phyloP scores from a whole-genome alignment of 35 echinoderm and acorn worm genomes.

The Apostichopus californicus region DNA sequence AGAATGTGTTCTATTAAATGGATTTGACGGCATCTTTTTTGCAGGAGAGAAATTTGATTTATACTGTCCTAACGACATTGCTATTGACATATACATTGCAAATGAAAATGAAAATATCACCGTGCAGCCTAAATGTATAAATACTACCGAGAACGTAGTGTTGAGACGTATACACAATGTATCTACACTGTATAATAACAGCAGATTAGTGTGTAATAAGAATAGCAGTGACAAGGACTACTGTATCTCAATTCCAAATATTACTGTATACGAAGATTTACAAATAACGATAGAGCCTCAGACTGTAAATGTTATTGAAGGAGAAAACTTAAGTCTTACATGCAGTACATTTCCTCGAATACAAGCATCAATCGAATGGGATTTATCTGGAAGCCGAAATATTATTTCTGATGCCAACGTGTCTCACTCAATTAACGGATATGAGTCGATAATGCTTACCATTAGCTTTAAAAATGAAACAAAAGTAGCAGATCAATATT shows the following conservation, averaged over 20 bases:
- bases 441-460: background rate
- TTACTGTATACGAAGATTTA: no score
- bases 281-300: no score
- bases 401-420: background rate
- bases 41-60: background rate
- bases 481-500: no score
- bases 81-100: background rate
- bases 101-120: background rate
- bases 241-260: background rate
- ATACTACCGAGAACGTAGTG: background rate
- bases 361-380: background rate
- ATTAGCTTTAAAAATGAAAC: background rate
- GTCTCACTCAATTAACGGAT: background rate
- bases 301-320: background rate
- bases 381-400: background rate
- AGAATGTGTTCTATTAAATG: background rate
- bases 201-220: no score
- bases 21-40: background rate
- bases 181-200: background rate
- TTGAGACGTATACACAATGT: background rate
- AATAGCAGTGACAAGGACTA: background rate
- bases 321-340: no score
- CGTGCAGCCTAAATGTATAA: background rate
- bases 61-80: background rate
- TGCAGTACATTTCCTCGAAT: no score